Conservation (phyloP, 2,113 vertebrate species). For the Laterallus jamaicensis region DNA sequence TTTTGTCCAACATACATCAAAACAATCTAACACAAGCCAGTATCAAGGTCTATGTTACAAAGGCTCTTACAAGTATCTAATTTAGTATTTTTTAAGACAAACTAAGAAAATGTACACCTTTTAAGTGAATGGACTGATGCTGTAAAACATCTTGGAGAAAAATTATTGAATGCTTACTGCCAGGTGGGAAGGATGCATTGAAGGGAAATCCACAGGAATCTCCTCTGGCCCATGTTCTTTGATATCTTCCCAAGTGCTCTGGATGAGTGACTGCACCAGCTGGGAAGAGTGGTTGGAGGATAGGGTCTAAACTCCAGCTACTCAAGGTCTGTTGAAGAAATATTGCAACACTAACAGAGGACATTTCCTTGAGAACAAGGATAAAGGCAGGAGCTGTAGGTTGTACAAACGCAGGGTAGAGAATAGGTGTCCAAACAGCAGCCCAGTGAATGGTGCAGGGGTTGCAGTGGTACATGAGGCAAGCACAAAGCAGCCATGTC, state of each 20-base stretch:
- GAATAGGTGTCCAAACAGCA: background rate
- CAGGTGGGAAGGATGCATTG: background rate
- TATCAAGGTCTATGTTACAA: background rate
- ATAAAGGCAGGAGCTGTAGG: background rate
- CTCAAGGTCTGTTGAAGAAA: background rate
- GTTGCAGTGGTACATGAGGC: background rate
- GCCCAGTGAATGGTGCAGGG: background rate
- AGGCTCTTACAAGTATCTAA: background rate
- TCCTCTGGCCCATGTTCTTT: background rate
- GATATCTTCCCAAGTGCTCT: background rate
- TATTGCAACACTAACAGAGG: background rate
- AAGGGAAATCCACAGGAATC: background rate
- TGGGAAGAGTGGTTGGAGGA: rapidly evolving
- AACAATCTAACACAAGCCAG: background rate
- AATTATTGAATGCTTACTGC: background rate
- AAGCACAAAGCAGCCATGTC: background rate
- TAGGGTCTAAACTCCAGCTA: background rate
- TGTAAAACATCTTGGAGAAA: background rate
- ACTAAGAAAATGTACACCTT: background rate
- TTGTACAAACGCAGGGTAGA: background rate
- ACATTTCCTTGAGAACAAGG: background rate
- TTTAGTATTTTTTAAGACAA: background rate
- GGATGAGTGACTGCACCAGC: background rate
- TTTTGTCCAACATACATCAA: background rate
- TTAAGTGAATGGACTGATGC: background rate